Conservation (phyloP, 2,888 invertebrate genomes). For the Orthosia cruda region DNA sequence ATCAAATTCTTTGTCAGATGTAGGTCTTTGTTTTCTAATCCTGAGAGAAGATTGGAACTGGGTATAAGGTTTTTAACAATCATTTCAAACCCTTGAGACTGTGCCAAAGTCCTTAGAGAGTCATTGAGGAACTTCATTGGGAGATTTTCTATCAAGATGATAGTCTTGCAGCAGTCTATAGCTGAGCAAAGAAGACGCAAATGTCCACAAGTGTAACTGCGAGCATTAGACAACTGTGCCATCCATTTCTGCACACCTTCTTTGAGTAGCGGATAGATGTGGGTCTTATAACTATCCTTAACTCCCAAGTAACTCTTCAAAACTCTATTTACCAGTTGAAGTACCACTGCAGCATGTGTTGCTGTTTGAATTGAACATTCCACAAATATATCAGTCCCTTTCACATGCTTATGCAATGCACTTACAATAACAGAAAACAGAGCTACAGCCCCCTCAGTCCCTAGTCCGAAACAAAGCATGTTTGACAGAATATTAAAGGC, state of each 20-base stretch:
- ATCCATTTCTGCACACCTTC: conserved; percentile 90
- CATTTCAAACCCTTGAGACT: conserved; percentile 86
- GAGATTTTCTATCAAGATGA: conserved; percentile 79
- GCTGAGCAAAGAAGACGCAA: conserved; percentile 83
- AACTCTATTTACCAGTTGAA: conserved; percentile 86
- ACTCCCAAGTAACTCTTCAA: conserved; percentile 74
- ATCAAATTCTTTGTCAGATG: conserved; percentile 83
- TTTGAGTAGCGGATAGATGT: conserved; percentile 84
- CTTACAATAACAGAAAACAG: conserved; percentile 91
- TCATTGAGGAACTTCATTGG: conserved; percentile 80
- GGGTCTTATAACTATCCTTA: conserved; percentile 78
- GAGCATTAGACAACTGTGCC: conserved; percentile 82
- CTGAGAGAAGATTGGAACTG: conserved; percentile 87
- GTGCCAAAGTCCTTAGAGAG: conserved; percentile 80
- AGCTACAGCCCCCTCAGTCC: conserved; percentile 85
- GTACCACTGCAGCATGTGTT: conserved; percentile 91
- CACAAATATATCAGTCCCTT: conserved; percentile 89
- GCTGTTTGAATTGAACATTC: conserved; percentile 89
- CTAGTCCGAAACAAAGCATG: conserved; percentile 90
- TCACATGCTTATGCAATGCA: conserved; percentile 92
- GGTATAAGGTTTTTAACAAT: conserved; percentile 83
- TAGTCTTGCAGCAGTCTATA: conserved; percentile 84
- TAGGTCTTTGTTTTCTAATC: conserved; percentile 81
- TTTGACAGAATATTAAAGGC: conserved; percentile 92
- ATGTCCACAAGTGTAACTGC: conserved; percentile 88